phyloP scores from a whole-genome alignment of 2,797 vertebrate genomes.

The Salmo trutta region DNA sequence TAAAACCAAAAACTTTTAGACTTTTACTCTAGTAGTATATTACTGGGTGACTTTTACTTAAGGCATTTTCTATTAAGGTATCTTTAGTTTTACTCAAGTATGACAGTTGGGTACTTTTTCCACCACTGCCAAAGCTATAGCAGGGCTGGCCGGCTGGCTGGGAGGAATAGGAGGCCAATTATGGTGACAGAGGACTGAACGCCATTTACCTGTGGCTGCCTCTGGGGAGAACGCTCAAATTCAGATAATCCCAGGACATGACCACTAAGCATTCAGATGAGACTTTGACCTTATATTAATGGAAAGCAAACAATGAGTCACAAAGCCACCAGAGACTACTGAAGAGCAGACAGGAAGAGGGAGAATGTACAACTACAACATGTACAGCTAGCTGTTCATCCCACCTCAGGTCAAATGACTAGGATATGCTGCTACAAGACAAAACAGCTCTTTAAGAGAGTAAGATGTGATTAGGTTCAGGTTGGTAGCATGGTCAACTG shows the following conservation, averaged over 20 bases:
- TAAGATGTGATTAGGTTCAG: not conserved
- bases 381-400: not conserved
- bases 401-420: not conserved
- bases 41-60: too few species aligned
- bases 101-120: too few species aligned
- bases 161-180: conserved; percentile 51
- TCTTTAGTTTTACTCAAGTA: too few species aligned
- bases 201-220: conserved; percentile 37
- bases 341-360: conserved; percentile 23
- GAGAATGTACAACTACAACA: not conserved
- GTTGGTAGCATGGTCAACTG: not conserved
- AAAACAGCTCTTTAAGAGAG: not conserved
- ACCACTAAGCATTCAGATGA: conserved; percentile 59
- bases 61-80: too few species aligned
- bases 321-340: conserved; percentile 40
- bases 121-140: too few species aligned
- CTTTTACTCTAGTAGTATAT: too few species aligned
- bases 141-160: conserved; percentile 5
- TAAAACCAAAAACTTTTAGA: too few species aligned
- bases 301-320: conserved; percentile 62
- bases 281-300: conserved; percentile 53
- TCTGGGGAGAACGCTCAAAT: conserved; percentile 51
- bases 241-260: conserved; percentile 60
- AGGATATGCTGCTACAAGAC: not conserved
- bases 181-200: conserved; percentile 40